A percentile compares a stretch with the other conserved stretches of the same genome.
Conservation (phyloP, 2,888 invertebrate species). For the Baccha elongata region DNA sequence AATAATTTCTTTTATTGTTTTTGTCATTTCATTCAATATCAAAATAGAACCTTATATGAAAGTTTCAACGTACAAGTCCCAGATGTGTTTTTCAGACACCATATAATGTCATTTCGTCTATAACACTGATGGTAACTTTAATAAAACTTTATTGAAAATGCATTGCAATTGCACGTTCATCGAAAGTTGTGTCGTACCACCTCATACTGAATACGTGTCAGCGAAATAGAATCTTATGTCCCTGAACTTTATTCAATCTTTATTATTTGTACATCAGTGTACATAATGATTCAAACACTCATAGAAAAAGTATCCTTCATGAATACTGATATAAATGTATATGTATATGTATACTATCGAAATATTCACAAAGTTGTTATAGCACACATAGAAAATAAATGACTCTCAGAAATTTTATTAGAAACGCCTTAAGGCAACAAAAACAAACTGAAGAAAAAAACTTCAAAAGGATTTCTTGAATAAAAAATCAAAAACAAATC, state of each 20-base stretch:
- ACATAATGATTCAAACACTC: conserved; percentile 14
- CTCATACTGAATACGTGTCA: no score
- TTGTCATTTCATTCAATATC: no score
- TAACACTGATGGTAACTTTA: no score
- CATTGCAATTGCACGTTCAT: conserved; percentile 45
- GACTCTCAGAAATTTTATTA: conserved; percentile 26
- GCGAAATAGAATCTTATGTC: conserved; percentile 34
- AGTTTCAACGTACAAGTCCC: no score
- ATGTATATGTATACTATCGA: conserved; percentile 1
- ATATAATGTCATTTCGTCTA: no score
- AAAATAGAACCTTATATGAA: no score
- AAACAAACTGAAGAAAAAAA: conserved; percentile 3
- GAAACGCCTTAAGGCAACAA: background rate
- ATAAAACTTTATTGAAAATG: conserved; percentile 55
- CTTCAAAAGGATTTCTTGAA: conserved; percentile 34
- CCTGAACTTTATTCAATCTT: conserved; percentile 47
- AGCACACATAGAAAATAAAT: conserved; percentile 34
- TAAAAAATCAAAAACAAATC: conserved; percentile 31
- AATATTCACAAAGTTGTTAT: conserved; percentile 57
- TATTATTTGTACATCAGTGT: background rate
- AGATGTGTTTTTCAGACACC: no score
- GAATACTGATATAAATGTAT: background rate
- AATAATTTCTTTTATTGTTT: no score
- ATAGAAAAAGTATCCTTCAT: conserved; percentile 5
- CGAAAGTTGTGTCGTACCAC: conserved; percentile 1